Percentiles rank a stretch among this genome's conserved stretches.
These are phyloP conservation scores for Cheilosia urbana DNA, from an alignment of 2,888 invertebrate genomes.

Conservation along the genomic window DNA sequence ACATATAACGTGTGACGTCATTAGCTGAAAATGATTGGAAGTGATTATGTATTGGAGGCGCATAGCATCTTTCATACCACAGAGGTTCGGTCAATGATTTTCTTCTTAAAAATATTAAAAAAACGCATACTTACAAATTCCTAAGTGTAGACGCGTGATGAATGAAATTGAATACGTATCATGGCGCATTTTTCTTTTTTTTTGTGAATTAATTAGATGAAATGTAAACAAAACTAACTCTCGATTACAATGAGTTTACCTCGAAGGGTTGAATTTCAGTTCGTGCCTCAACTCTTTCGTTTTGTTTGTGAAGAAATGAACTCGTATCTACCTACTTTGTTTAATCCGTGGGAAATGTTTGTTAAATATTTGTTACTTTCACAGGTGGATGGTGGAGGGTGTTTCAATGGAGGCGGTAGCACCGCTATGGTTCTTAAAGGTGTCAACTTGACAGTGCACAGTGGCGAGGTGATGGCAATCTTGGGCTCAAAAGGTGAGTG, in stretches of 20 bases:
- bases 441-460: constrained; percentile 94
- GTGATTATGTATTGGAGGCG: constrained; percentile 94
- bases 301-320: constrained; percentile 15
- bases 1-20: constrained; percentile 58
- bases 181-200: constrained; percentile 29
- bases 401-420: constrained; percentile 90
- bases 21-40: constrained; percentile 87
- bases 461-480: constrained; percentile 96
- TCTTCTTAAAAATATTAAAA: constrained; percentile 24
- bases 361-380: constrained; percentile 59
- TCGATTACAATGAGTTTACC: constrained; percentile 12
- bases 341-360: constrained; percentile 3
- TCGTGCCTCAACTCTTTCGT: constrained; percentile 71
- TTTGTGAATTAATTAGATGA: constrained; percentile 27
- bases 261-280: constrained; percentile 56
- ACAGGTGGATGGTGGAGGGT: constrained; percentile 92
- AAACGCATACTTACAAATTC: background rate
- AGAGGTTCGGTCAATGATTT: constrained; percentile 86
- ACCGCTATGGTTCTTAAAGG: constrained; percentile 95
- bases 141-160: background rate
- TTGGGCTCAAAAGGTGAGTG: constrained; percentile 93
- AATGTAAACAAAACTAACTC: constrained; percentile 50
- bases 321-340: background rate
- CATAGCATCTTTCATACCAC: constrained; percentile 95
- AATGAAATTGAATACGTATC: constrained; percentile 49